A percentile compares a stretch with the other conserved stretches of the same genome.
Conservation (phyloP, 2,113 vertebrate genomes). For the Pelodiscus sinensis region DNA sequence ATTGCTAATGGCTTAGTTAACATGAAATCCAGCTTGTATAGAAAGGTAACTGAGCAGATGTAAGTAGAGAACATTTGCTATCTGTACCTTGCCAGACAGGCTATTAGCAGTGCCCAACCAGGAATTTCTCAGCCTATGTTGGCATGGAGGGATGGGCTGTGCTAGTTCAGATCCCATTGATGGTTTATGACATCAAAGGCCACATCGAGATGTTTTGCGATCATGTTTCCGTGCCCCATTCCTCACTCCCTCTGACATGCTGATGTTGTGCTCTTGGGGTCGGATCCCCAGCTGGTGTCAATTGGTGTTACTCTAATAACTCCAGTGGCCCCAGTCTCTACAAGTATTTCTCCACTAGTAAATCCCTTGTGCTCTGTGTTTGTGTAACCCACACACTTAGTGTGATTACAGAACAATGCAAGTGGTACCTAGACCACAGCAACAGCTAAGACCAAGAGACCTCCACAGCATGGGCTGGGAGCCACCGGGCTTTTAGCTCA, state of each 20-base stretch:
- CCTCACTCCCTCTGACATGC: rapidly evolving
- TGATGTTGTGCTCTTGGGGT: background rate
- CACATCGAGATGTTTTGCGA: rapidly evolving
- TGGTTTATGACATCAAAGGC: background rate
- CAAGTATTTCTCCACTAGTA: background rate
- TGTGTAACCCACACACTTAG: too few relatives aligned
- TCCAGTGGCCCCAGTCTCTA: background rate
- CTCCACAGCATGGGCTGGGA: too few relatives aligned
- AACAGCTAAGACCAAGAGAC: too few relatives aligned
- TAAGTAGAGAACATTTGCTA: background rate
- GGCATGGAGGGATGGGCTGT: too few relatives aligned
- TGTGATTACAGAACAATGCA: too few relatives aligned
- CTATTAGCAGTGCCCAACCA: background rate
- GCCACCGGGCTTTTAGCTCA: too few relatives aligned
- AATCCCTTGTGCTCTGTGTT: background rate
- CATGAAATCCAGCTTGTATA: background rate
- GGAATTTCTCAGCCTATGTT: background rate
- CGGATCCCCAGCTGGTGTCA: background rate
- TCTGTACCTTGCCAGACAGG: background rate
- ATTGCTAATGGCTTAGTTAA: slow-evolving; percentile 46
- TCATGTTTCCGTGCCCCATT: background rate
- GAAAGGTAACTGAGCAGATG: background rate
- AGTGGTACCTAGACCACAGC: too few relatives aligned
- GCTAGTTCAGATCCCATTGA: background rate
- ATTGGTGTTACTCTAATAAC: background rate